Evolutionary conservation across 2,888 invertebrate species (phyloP).

Genomic region (Drosophila tanythrix): DNA sequence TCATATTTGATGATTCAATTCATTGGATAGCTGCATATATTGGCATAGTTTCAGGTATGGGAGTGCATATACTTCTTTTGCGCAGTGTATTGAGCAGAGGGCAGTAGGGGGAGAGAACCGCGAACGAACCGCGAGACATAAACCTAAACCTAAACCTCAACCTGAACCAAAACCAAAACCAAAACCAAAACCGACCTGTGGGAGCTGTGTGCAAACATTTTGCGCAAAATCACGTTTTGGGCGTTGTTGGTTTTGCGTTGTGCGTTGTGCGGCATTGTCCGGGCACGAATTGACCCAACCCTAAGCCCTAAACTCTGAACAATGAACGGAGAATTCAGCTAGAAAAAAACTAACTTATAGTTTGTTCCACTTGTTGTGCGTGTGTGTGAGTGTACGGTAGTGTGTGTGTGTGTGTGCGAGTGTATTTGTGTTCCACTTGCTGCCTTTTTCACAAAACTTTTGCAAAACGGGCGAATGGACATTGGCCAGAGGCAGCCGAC

Average conservation of each 20-base stretch:
- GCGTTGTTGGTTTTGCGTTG: conserved; percentile 74
- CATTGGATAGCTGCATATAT: background rate
- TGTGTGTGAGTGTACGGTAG: background rate
- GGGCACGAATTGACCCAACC: conserved; percentile 52
- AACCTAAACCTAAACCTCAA: conserved; percentile 30
- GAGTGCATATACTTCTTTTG: background rate
- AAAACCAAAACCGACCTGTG: conserved; percentile 51
- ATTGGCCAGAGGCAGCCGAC: conserved; percentile 34
- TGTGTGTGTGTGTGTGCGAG: conserved; percentile 23
- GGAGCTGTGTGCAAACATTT: conserved; percentile 59
- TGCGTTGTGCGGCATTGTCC: conserved; percentile 20
- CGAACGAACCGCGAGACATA: conserved; percentile 33
- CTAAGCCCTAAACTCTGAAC: conserved; percentile 32
- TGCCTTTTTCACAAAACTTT: conserved; percentile 52
- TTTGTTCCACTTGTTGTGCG: conserved; percentile 66
- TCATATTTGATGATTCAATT: background rate
- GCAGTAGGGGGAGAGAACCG: background rate
- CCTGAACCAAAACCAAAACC: conserved; percentile 31
- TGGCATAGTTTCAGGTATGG: too few species aligned
- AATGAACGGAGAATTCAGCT: conserved; percentile 37
- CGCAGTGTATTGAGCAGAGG: background rate
- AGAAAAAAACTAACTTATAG: conserved; percentile 70
- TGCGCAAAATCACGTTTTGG: conserved; percentile 74
- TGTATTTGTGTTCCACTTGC: conserved; percentile 21
- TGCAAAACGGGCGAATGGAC: conserved; percentile 34